A percentile compares a stretch with the other conserved stretches of the same genome.
These are phyloP conservation scores for Prinia subflava DNA, from an alignment of 2,113 vertebrate species.

Conservation along the genomic window DNA sequence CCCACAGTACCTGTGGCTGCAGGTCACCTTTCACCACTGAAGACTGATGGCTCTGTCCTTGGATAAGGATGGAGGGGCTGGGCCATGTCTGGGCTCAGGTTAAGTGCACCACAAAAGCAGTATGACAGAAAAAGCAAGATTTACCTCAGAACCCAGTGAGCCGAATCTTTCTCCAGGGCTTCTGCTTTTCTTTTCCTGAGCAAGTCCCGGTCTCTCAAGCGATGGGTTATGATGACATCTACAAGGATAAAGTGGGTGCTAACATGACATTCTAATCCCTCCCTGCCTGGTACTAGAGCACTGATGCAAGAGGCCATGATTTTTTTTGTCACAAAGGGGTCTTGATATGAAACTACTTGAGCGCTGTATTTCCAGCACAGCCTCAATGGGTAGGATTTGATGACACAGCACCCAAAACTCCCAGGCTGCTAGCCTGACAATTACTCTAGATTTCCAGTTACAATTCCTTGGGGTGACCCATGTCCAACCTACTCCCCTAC, in stretches of 20 bases:
- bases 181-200: conserved; percentile 88
- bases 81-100: background rate
- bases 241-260: background rate
- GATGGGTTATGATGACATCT: conserved; percentile 54
- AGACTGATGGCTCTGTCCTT: background rate
- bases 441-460: background rate
- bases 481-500: background rate
- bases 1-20: fast-evolving
- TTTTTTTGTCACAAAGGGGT: background rate
- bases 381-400: background rate
- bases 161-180: conserved; percentile 80
- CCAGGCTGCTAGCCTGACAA: background rate
- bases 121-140: background rate
- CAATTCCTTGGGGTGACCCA: background rate
- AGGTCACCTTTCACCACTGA: background rate
- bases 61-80: background rate
- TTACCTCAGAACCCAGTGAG: conserved; percentile 87
- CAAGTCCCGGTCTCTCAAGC: conserved; percentile 84
- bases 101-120: background rate
- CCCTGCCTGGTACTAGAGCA: background rate
- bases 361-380: background rate
- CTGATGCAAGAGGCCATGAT: background rate
- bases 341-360: background rate
- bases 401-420: background rate
- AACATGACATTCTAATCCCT: background rate